These are phyloP conservation scores for Drosophila obscura DNA, from an alignment of 1,140 invertebrate species.

Conservation along the genomic window DNA sequence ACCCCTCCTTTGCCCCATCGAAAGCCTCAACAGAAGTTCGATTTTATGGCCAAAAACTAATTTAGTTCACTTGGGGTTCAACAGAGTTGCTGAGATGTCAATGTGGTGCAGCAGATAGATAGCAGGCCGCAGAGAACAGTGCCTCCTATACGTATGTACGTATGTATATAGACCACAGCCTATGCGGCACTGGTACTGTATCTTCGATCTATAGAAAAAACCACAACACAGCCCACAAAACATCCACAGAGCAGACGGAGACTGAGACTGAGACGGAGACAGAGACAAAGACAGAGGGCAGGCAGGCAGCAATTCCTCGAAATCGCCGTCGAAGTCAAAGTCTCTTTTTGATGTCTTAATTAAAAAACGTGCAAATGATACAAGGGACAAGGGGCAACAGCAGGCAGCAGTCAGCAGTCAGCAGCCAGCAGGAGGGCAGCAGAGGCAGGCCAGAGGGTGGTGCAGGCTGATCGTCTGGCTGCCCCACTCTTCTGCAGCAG, in stretches of 20 bases:
- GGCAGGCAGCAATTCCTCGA: constrained; percentile 67
- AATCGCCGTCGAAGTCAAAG: constrained; percentile 77
- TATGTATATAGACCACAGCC: constrained; percentile 26
- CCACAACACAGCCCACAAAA: constrained; percentile 39
- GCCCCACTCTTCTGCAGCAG: constrained; percentile 38
- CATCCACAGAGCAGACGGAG: constrained; percentile 44
- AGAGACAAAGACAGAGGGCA: constrained; percentile 38
- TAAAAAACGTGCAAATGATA: constrained; percentile 82
- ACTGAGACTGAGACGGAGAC: constrained; percentile 30
- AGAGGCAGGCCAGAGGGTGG: neutral
- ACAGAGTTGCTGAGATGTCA: constrained; percentile 34
- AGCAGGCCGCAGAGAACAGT: neutral
- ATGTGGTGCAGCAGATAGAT: constrained; percentile 30
- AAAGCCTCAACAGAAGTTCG: constrained; percentile 34
- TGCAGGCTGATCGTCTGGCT: constrained; percentile 31
- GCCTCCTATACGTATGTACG: neutral
- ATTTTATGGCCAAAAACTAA: constrained; percentile 43
- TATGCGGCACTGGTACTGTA: constrained; percentile 42
- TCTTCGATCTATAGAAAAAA: constrained; percentile 46
- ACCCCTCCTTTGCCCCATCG: too few species aligned
- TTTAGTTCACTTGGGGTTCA: constrained; percentile 50
- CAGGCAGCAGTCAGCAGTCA: neutral
- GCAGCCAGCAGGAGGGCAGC: neutral
- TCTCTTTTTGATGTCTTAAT: constrained; percentile 83
- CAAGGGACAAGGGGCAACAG: constrained; percentile 9